Conservation (phyloP, 53 echinoderm and acorn worm genomes). For the Antedon mediterranea region DNA sequence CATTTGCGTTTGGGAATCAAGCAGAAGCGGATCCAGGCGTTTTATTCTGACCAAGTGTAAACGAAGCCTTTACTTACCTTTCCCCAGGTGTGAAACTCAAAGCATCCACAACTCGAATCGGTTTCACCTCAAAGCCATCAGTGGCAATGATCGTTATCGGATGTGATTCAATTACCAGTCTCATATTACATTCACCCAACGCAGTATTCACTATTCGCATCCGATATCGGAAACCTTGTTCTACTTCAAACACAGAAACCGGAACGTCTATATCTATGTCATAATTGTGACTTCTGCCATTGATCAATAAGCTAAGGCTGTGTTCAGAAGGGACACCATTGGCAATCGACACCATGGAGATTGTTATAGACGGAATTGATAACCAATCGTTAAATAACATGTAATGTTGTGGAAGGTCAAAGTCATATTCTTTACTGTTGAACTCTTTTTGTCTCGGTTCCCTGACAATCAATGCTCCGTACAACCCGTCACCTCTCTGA, state of each 20-base stretch:
- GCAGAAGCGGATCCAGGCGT: background rate
- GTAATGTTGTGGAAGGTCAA: slow-evolving; percentile 33
- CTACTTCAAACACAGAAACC: slow-evolving; percentile 3
- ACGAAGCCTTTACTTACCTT: background rate
- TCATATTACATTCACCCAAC: background rate
- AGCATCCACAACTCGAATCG: background rate
- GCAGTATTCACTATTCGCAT: slow-evolving; percentile 24
- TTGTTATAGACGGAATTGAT: background rate
- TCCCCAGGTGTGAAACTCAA: background rate
- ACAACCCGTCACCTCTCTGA: background rate
- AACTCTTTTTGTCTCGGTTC: background rate
- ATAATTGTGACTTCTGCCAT: slow-evolving; percentile 26
- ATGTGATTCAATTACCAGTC: slow-evolving; percentile 25
- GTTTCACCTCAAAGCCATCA: slow-evolving; percentile 24
- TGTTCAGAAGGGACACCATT: background rate
- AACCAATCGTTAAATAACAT: slow-evolving; percentile 37
- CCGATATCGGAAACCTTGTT: slow-evolving; percentile 19
- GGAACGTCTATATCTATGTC: background rate
- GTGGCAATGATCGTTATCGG: slow-evolving; percentile 30
- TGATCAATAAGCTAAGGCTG: slow-evolving; percentile 15
- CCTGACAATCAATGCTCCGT: background rate
- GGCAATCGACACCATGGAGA: background rate
- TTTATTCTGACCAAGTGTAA: too few relatives aligned
- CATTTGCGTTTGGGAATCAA: background rate
- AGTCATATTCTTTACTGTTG: slow-evolving; percentile 39